Evolutionary conservation across 1,140 invertebrate genomes (phyloP).

Genomic region (Schmidtea mediterranea): DNA sequence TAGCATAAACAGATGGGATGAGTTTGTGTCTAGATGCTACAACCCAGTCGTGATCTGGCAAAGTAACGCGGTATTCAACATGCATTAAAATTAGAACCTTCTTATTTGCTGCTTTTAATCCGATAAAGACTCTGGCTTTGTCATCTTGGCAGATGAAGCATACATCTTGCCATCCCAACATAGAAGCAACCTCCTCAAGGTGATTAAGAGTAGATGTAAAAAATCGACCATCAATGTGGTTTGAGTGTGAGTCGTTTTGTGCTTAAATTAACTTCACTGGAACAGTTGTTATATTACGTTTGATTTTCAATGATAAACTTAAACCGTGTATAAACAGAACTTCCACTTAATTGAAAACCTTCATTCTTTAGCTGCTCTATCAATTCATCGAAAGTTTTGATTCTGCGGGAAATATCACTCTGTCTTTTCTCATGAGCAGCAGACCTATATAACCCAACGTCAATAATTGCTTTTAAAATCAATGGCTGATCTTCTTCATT

Average conservation of each 20-base stretch:
- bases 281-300: constrained; percentile 6
- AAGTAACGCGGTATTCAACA: neutral
- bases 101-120: constrained; percentile 23
- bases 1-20: too few species aligned
- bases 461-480: too few species aligned
- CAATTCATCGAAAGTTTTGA: too few species aligned
- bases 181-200: constrained; percentile 10
- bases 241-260: constrained; percentile 9
- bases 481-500: too few species aligned
- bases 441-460: too few species aligned
- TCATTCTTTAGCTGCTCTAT: neutral
- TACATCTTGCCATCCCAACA: constrained; percentile 13
- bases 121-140: constrained; percentile 24
- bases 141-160: constrained; percentile 20
- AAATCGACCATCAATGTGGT: constrained; percentile 14
- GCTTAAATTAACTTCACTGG: constrained; percentile 8
- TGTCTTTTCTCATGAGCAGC: too few species aligned
- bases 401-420: too few species aligned
- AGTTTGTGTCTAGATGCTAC: too few species aligned
- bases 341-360: constrained; percentile 1
- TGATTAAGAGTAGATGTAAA: constrained; percentile 10
- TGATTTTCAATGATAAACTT: neutral
- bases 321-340: constrained; percentile 3
- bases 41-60: constrained; percentile 7
- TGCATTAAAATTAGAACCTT: constrained; percentile 12